Evolutionary conservation across 2,797 vertebrate genomes (phyloP), one percentile per base, ranked within the genome.

Genomic region (Ciconia nigra): DNA sequence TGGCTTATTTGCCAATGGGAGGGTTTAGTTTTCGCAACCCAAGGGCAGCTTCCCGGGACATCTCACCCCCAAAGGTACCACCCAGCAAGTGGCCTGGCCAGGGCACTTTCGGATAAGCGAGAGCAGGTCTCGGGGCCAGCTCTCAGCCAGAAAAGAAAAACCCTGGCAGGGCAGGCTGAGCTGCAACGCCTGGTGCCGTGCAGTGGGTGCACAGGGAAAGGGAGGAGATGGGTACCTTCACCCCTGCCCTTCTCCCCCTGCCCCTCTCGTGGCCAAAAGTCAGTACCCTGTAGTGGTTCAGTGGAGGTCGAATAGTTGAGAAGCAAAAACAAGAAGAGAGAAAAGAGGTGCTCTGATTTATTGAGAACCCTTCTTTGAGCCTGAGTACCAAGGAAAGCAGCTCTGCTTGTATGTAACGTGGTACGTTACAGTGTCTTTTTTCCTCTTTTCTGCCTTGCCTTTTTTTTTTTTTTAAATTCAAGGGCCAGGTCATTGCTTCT

Each of bases 401-500:
- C 44, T 81, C 25, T 90, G 41, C 57, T 55, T 61, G 41, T 94
- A 12, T 29, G 9, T 29, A 83, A 29, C 2, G 2, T 37, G 51
- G 14, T 58, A 41, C 2, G 3, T 47, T 52, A 22, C 33, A 33
- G 58, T 51, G 29, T 52, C 6, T 85, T 90, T 91, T 93, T 73
- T n/a, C 41, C n/a, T 85, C 47, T 66, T 88, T 86, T 86, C 79
- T 77, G 69, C 29, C 42, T 92, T 77, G n/a, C 24, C 9, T 52
- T 25, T 29, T 47, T 33, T 57, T 19, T 11, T 31, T 67, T 71
- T 6, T 7, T 0, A 39, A 39, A 52, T 90, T 91, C 83, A 81
- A 95, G 95, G 94, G 46, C 84, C 94, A 97, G 97, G 97, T 97
- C 97, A 97, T 93, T 79, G 70, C 94, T 95, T 97, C 96, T 90